phyloP scores from a whole-genome alignment of 2,888 invertebrate species.

The Acronicta leporina region DNA sequence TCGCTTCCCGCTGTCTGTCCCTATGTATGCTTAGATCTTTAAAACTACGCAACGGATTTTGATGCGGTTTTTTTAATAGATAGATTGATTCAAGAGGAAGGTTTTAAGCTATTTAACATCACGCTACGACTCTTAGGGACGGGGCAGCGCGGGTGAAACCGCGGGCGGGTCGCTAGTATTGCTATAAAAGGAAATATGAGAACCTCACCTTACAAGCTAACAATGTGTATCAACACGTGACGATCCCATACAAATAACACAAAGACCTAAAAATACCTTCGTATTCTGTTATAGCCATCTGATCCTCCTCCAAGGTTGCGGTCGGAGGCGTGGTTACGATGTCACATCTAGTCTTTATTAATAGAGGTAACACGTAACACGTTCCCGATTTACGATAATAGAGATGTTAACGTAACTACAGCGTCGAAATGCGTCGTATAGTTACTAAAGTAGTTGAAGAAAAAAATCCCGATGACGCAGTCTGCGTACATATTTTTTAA shows the following conservation, averaged over 20 bases:
- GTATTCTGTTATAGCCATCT: constrained; percentile 29
- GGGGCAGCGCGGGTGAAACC: too few relatives aligned
- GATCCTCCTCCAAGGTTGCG: constrained; percentile 53
- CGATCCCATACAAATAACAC: constrained; percentile 41
- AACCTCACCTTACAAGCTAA: constrained; percentile 3
- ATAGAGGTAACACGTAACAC: constrained; percentile 30
- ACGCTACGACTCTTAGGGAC: too few relatives aligned
- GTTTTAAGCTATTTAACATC: too few relatives aligned
- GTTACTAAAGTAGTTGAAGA: too few relatives aligned
- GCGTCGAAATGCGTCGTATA: constrained; percentile 22
- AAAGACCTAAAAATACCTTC: constrained; percentile 40
- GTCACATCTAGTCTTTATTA: constrained; percentile 38
- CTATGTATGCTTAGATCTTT: too few relatives aligned
- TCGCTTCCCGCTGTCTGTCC: too few relatives aligned
- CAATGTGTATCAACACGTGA: constrained; percentile 34
- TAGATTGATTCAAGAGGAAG: too few relatives aligned
- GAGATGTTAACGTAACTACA: constrained; percentile 3
- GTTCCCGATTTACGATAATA: constrained; percentile 17
- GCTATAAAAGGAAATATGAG: not conserved
- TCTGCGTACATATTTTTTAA: too few relatives aligned
- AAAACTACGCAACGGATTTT: too few relatives aligned
- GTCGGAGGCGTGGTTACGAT: constrained; percentile 48
- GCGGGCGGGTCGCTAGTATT: too few relatives aligned
- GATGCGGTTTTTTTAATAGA: too few relatives aligned
- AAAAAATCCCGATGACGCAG: too few relatives aligned